Evolutionary conservation across 1,140 invertebrate species (phyloP).

Genomic region (Drosophila eugracilis): DNA sequence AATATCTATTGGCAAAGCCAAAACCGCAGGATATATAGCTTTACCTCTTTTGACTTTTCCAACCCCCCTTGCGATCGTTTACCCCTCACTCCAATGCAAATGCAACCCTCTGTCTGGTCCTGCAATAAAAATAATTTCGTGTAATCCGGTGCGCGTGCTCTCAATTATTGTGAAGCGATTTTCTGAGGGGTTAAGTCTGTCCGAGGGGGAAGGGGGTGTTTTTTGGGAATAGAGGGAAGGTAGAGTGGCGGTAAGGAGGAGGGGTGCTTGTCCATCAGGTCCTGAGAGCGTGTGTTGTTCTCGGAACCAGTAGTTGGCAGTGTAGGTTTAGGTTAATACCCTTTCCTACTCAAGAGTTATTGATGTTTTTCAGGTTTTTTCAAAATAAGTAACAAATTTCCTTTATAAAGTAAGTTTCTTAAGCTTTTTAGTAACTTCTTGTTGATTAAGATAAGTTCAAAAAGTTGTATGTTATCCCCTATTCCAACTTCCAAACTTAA

Average conservation of each 20-base stretch:
- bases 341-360: not conserved
- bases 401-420: no score
- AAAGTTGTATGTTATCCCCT: no score
- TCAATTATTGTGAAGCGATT: conserved; percentile 73
- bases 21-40: conserved; percentile 21
- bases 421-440: no score
- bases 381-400: no score
- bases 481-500: no score
- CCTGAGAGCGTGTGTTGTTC: conserved; percentile 1
- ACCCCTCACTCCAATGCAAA: not conserved
- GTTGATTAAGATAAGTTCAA: no score
- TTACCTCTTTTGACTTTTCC: conserved; percentile 56
- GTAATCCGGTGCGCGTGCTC: conserved; percentile 74
- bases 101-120: conserved; percentile 22
- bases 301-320: not conserved
- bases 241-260: not conserved
- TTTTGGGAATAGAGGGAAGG: not conserved
- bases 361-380: no score
- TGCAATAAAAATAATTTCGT: conserved; percentile 70
- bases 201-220: not conserved
- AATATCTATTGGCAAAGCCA: not conserved
- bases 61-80: conserved; percentile 16
- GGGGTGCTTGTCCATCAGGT: not conserved
- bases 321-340: not conserved
- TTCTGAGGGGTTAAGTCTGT: conserved; percentile 6